phyloP scores from a whole-genome alignment of 2,113 vertebrate species.

The Oryzias melastigma region DNA sequence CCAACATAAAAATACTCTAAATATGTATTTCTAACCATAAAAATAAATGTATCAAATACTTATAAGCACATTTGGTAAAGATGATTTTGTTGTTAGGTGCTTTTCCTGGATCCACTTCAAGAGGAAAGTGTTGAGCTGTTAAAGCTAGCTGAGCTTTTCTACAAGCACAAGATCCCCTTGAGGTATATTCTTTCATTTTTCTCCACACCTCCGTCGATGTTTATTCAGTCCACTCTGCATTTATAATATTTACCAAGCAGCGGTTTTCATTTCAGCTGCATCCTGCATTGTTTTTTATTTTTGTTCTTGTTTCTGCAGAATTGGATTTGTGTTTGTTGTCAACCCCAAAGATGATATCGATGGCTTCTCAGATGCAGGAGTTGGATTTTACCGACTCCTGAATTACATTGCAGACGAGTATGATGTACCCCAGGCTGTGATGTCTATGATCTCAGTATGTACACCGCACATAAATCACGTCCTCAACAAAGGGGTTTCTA shows the following conservation, averaged over 20 bases:
- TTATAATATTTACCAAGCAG: slow-evolving; percentile 51
- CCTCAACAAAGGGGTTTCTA: slow-evolving; percentile 29
- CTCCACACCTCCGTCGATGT: slow-evolving; percentile 25
- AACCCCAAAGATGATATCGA: slow-evolving; percentile 84
- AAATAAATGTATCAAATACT: neutral
- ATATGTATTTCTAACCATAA: neutral
- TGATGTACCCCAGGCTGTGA: slow-evolving; percentile 84
- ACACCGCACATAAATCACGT: slow-evolving; percentile 43
- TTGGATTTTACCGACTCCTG: slow-evolving; percentile 88
- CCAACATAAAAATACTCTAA: too few relatives aligned
- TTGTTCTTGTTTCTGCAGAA: slow-evolving; percentile 75
- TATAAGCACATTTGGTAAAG: neutral
- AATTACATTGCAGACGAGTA: slow-evolving; percentile 88
- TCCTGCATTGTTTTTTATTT: slow-evolving; percentile 51
- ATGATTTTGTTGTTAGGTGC: slow-evolving; percentile 77
- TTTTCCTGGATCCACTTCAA: slow-evolving; percentile 88
- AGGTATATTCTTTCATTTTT: slow-evolving; percentile 75
- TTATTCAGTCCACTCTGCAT: slow-evolving; percentile 41
- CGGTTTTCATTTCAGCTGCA: slow-evolving; percentile 58
- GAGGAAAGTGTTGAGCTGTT: slow-evolving; percentile 84
- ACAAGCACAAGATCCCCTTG: slow-evolving; percentile 88
- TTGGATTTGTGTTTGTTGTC: slow-evolving; percentile 95
- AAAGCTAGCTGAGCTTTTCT: slow-evolving; percentile 87
- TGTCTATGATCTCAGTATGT: slow-evolving; percentile 85
- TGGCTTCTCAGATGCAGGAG: slow-evolving; percentile 83